Evolutionary conservation across 2,888 invertebrate genomes (phyloP).

Genomic region (Cheiracanthium punctorium): DNA sequence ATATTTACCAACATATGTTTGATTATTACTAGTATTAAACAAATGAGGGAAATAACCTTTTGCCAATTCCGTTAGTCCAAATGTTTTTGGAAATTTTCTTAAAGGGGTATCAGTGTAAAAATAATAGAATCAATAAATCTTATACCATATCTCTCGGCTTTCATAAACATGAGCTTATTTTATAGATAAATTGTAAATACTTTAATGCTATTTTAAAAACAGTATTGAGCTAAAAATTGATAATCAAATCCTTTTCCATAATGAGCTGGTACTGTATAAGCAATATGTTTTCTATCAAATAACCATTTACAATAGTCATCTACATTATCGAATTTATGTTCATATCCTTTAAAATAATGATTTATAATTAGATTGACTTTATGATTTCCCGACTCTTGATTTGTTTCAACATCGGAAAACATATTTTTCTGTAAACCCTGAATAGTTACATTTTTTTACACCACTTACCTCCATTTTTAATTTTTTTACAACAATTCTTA

Average conservation of each 20-base stretch:
- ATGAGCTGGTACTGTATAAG: conserved; percentile 17
- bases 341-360: conserved; percentile 14
- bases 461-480: too few species aligned
- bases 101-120: conserved; percentile 1
- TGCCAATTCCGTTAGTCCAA: conserved; percentile 5
- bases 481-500: too few species aligned
- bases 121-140: conserved; percentile 17
- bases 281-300: background rate
- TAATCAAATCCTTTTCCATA: conserved; percentile 32
- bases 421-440: too few species aligned
- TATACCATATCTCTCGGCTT: background rate
- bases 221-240: conserved; percentile 29
- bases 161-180: background rate
- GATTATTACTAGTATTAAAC: conserved; percentile 11
- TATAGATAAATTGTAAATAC: conserved; percentile 10
- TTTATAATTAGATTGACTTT: conserved; percentile 19
- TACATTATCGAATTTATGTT: conserved; percentile 12
- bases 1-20: conserved; percentile 25
- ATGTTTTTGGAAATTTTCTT: conserved; percentile 13
- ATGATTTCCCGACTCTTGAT: conserved; percentile 17
- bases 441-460: too few species aligned
- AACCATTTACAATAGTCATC: conserved; percentile 1
- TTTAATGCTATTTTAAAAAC: conserved; percentile 17
- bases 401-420: conserved; percentile 28
- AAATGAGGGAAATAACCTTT: conserved; percentile 24